phyloP scores from a whole-genome alignment of 53 echinoderm and acorn worm species.

The Patiria pectinifera region DNA sequence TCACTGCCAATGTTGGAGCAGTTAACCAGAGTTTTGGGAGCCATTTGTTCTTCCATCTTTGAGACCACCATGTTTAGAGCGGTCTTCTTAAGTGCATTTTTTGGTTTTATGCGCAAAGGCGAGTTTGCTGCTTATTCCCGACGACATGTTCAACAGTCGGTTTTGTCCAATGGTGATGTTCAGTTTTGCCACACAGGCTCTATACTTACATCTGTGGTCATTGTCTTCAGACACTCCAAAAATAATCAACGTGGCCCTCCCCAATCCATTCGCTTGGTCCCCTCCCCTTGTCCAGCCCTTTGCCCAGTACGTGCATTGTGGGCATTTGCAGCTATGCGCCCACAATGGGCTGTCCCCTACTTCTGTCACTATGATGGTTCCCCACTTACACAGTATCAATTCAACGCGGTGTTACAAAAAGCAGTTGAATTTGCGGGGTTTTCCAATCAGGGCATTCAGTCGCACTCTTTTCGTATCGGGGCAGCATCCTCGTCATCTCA shows the following conservation, averaged over 20 bases:
- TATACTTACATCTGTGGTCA: background rate
- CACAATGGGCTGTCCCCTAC: background rate
- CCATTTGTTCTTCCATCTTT: background rate
- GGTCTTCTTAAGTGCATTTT: conserved; percentile 5
- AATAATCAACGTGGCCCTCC: conserved; percentile 20
- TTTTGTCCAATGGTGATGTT: background rate
- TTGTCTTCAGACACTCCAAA: conserved; percentile 4
- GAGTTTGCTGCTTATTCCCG: background rate
- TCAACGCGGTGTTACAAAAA: conserved; percentile 29
- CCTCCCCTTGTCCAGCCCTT: background rate
- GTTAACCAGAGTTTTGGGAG: background rate
- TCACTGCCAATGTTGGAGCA: background rate
- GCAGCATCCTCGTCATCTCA: background rate
- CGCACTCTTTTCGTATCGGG: conserved; percentile 16
- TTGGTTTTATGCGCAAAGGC: conserved; percentile 7
- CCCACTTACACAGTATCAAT: conserved; percentile 14
- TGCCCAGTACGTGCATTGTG: background rate
- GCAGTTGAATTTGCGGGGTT: background rate
- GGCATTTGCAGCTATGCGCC: background rate
- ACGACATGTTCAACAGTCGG: background rate
- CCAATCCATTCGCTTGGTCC: background rate
- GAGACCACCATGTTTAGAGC: background rate
- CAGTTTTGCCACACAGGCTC: background rate
- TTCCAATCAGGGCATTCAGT: background rate
- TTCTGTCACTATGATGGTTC: conserved; percentile 25